A percentile compares a stretch with the other conserved stretches of the same genome.
Conservation (phyloP, 2,888 invertebrate genomes). For the Lottia scabra region DNA sequence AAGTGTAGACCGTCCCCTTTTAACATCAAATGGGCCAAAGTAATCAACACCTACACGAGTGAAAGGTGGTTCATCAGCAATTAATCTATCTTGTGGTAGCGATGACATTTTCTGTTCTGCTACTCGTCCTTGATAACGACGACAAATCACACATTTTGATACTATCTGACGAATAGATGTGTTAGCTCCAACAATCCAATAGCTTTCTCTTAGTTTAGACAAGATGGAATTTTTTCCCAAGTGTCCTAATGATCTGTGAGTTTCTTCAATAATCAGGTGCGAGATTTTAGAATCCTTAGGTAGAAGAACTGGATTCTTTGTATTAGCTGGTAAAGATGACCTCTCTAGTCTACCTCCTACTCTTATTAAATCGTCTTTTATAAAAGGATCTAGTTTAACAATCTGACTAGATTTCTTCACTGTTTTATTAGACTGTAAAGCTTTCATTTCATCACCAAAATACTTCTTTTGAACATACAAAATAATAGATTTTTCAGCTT, state of each 20-base stretch:
- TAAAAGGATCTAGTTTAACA: slow-evolving; percentile 1
- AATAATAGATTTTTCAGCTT: background rate
- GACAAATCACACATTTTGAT: slow-evolving; percentile 9
- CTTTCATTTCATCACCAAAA: background rate
- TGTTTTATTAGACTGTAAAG: background rate
- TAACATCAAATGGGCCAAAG: slow-evolving; percentile 26
- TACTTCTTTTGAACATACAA: background rate
- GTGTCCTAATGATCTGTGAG: slow-evolving; percentile 1
- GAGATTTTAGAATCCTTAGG: background rate
- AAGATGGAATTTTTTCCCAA: slow-evolving; percentile 7
- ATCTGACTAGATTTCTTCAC: background rate
- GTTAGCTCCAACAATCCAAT: slow-evolving; percentile 10
- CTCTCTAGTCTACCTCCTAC: background rate
- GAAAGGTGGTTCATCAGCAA: slow-evolving; percentile 6
- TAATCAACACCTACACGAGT: slow-evolving; percentile 25
- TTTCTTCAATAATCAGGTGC: background rate
- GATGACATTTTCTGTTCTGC: slow-evolving; percentile 1
- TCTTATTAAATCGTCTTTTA: background rate
- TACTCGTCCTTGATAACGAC: background rate
- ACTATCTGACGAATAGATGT: background rate
- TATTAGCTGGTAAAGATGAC: background rate
- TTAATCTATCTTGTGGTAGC: background rate
- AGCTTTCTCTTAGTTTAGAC: slow-evolving; percentile 7
- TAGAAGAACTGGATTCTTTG: background rate
- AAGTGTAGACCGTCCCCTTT: slow-evolving; percentile 16